Evolutionary conservation across 2,113 vertebrate genomes (phyloP), one percentile per base, ranked within the genome.

Genomic region (Colinus virginianus): DNA sequence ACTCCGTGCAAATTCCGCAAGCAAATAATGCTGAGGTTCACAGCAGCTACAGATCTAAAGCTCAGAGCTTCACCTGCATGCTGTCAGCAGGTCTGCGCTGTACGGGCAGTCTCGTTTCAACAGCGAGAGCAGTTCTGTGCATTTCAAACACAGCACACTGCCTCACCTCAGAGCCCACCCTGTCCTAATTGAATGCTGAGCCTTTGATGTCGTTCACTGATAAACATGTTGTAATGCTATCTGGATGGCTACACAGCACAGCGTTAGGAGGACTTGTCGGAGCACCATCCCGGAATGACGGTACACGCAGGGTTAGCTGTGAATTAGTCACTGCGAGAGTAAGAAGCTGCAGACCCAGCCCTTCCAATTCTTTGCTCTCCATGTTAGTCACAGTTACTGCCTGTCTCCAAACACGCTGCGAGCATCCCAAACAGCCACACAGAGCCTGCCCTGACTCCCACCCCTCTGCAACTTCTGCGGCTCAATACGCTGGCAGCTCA

Each of bases 261-360:
- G 84, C 78, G 94, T 94, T 89, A 83, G 26, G 48, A 58, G 58
- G 79, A 90, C 92, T 76, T 72, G 80, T 92, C n/a, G 28, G 76
- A 88, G 46, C 80, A 83, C 75, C 85, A 1, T 43, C 84, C 51
- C 49, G 0, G 64, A 83, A 94, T 40, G 71, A 80, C 0, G 4
- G 76, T n/a, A 80, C 70, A 77, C 84, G 76, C 78, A 11, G 62
- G 63, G 89, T 80, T 79, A 79, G 85, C 64, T 85, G 87, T 20
- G 56, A 94, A 75, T 96, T 91, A 93, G 71, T 96, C 95, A 95
- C 63, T 28, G 32, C 75, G 15, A 30, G 38, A 78, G 38, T 13
- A 30, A 9, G 30, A 23, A 94, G 72, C 36, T 61, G 83, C 70
- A 90, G n/a, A 92, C 84, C 68, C 56, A 90, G 90, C 83, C 13